A percentile compares a stretch with the other conserved stretches of the same genome.
phyloP scores from a whole-genome alignment of 2,113 vertebrate species.

The Acrocephalus kingi region DNA sequence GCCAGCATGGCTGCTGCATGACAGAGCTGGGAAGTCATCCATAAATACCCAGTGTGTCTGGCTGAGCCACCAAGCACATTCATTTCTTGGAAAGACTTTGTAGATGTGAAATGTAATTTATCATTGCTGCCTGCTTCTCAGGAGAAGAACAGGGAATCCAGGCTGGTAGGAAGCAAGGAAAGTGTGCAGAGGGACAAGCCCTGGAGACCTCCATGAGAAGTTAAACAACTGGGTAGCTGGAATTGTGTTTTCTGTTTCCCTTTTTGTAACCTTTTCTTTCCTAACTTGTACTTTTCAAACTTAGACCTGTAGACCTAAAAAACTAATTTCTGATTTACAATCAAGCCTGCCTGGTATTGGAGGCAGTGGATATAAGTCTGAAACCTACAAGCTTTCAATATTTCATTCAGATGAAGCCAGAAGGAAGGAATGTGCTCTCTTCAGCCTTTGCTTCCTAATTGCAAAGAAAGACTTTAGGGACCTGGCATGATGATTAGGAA shows the following conservation, averaged over 20 bases:
- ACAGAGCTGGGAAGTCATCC: not conserved
- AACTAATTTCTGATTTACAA: not conserved
- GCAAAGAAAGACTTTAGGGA: not conserved
- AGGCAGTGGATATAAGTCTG: not conserved
- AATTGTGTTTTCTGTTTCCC: not conserved
- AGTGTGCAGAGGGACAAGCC: not conserved
- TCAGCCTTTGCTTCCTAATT: not conserved
- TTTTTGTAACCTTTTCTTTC: not conserved
- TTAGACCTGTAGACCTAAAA: not conserved
- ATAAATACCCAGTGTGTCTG: not conserved
- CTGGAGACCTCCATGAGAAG: not conserved
- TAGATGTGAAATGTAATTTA: not conserved
- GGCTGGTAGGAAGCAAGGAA: not conserved
- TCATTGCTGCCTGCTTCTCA: not conserved
- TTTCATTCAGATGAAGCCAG: not conserved
- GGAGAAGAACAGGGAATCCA: not conserved
- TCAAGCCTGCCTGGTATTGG: not conserved
- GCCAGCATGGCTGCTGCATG: not conserved
- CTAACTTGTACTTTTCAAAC: not conserved
- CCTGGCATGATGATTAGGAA: not conserved
- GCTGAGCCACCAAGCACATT: not conserved
- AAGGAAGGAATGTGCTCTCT: not conserved
- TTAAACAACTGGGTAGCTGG: not conserved
- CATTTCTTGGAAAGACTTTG: not conserved
- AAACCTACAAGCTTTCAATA: not conserved